Base-by-base conservation (phyloP, 2,888 invertebrate species). In the Bombylius major region DNA sequence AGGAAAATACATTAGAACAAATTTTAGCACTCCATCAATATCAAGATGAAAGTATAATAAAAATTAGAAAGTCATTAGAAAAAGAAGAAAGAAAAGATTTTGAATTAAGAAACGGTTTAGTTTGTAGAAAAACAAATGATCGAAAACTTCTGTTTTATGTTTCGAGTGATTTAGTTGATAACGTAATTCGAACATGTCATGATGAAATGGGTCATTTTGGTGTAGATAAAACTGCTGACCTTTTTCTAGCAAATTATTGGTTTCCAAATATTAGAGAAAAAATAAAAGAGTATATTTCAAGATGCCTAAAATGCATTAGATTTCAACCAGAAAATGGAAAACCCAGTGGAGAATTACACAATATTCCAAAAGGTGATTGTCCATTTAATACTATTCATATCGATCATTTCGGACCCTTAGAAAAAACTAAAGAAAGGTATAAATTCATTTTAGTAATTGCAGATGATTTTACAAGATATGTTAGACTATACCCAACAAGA, bases 321-420 rank as follows among this genome's bases (percentile, higher is more conserved):
- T 60, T 54, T 34, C 54, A 56, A 13, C 34, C 52, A 3, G 50
- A 50, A 13, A 45, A 12, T 14, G 60, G 60, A 1, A 56, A 51
- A 47, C 11, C 31, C 8, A 65, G 65, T 55, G 65, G 66, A 6
- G 59, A 58, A 12, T 50, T 69, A 9, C 62, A 66, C 44, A 57
- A 58, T 33, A 64, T 68, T 6, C 60, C 56, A 7, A 67, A 66
- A 51, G 63, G 62, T 13, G 56, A 62, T 11, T 32, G 60, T 34
- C 67, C 65, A 9, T 67, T 68, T 54, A 34, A 60, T 5, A 58
- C 56, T 1, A 13, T 58, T 31, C 60, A 60, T 36, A 51, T 57
- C 13, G 59, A 60, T 39, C 55, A 59, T 42, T 58, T 51, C 33
- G 60, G 58, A 32, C 57, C 59, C 4, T 42, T 60, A 45, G 51